A percentile compares a stretch with the other conserved stretches of the same genome.
Evolutionary conservation across 2,888 invertebrate species (phyloP).

Genomic region (Drosophila subquinaria): DNA sequence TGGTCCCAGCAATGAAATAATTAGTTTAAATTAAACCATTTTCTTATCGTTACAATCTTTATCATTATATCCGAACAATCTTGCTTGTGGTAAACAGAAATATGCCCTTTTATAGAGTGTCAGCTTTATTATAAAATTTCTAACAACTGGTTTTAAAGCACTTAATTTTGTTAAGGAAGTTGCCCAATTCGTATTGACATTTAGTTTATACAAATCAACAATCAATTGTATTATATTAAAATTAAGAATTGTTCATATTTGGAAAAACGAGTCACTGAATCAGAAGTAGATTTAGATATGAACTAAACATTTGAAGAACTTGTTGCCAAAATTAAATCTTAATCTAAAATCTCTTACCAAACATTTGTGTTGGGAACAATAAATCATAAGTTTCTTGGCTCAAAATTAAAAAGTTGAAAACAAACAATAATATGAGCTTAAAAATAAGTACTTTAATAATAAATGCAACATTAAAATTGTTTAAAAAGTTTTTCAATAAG

Average conservation of each 20-base stretch:
- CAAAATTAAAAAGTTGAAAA: too few species aligned
- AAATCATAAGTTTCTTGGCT: too few species aligned
- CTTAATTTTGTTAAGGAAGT: conserved; percentile 13
- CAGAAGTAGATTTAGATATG: not conserved
- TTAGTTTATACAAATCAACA: conserved; percentile 11
- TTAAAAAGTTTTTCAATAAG: too few species aligned
- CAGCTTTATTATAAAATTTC: too few species aligned
- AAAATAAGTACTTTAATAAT: too few species aligned
- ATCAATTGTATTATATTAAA: conserved; percentile 10
- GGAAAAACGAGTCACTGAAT: conserved; percentile 19
- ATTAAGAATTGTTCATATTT: conserved; percentile 15
- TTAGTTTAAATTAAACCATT: not conserved
- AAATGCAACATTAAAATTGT: too few species aligned
- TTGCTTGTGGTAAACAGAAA: not conserved
- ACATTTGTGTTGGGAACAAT: not conserved
- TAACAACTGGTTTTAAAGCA: not conserved
- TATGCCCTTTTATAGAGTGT: conserved; percentile 13
- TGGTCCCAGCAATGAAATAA: too few species aligned
- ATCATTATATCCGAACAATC: not conserved
- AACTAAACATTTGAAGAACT: conserved; percentile 3
- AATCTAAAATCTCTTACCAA: not conserved
- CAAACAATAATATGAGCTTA: too few species aligned
- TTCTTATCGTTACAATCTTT: not conserved
- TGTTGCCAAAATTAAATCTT: too few species aligned
- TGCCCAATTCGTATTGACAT: conserved; percentile 20